Base-by-base conservation (phyloP, 30 jellyfish, hydroid and myxozoan species). In the Hydra vulgaris region DNA sequence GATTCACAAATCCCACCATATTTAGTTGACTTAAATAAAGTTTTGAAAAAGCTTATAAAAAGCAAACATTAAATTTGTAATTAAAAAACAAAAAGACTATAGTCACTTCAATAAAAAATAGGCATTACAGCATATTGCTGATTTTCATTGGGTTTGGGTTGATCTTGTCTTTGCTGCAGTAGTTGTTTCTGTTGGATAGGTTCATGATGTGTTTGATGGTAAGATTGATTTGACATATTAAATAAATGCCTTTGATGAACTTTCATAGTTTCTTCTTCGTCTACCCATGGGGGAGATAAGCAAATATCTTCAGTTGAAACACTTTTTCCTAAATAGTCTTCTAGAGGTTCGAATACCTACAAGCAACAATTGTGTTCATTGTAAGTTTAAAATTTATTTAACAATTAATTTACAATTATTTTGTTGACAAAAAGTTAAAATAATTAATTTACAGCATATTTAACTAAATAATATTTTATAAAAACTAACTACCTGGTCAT, bases 201-300 rank as follows among this genome's bases (percentile, higher is more conserved):
- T 12, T 40, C 61, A 3, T 40, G 61, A 3, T 40, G 61, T 40
- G 61, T 40, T 5, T 40, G 61, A 5, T 40, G 61, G 61, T 40
- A 40, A 40, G 61, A 40, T 40, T 40, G 61, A 40, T 40, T 5
- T 12, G 61, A 40, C 61, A 40, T 40, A 3, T 40, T 40, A 40
- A 40, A 40, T 12, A 40, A n/a, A 68, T 68, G 75, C 75, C 16
- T 7, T 68, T 68, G 75, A 3, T 68, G 75, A n/a, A n/a, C 16
- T 68, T n/a, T 68, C 75, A 85, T 86, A 17, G 74, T 85, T 27
- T 86, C 95, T 0, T 86, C 95, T 25, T 80, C 95, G 23, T 87
- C 95, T 23, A 70, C 70, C 95, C 95, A 87, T 25, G 95, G 95
- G 21, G 95, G 95, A 12, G 95, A 78, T 23, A 87, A 67, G 70